Evolutionary conservation across 2,888 invertebrate species (phyloP).

Genomic region (Acanthosepion esculentum): DNA sequence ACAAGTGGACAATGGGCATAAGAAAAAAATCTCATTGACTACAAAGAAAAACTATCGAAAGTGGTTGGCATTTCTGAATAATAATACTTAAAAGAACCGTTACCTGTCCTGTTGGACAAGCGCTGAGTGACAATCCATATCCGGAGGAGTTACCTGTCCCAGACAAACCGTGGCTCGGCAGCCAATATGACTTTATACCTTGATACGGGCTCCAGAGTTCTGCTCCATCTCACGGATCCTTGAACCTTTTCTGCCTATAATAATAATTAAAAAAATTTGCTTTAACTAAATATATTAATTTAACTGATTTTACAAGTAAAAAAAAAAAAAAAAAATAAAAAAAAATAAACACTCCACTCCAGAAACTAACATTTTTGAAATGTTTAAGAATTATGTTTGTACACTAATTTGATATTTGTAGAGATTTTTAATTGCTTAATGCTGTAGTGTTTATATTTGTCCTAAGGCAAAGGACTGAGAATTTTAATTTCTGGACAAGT

Average conservation of each 20-base stretch:
- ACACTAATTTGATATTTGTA: no score
- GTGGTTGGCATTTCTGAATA: slow-evolving; percentile 23
- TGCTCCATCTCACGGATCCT: slow-evolving; percentile 43
- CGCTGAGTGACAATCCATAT: slow-evolving; percentile 33
- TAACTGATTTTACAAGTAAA: no score
- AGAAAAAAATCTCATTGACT: not conserved
- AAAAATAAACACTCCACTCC: no score
- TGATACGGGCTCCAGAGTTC: slow-evolving; percentile 38
- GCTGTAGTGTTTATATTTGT: no score
- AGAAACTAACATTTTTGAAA: no score
- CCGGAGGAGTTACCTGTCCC: slow-evolving; percentile 33
- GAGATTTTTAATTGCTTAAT: no score
- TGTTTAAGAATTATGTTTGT: no score
- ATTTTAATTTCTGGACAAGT: no score
- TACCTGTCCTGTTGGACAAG: slow-evolving; percentile 33
- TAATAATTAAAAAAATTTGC: not conserved
- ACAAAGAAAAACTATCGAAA: slow-evolving; percentile 14
- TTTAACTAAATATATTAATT: no score
- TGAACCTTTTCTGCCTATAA: not conserved
- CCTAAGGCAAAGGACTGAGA: no score
- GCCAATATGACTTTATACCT: slow-evolving; percentile 12
- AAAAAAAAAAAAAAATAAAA: no score
- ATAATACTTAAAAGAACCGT: slow-evolving; percentile 33
- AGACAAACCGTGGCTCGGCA: slow-evolving; percentile 13
- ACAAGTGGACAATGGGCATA: not conserved